These are phyloP conservation scores for Boulengeromyrus knoepffleri DNA, from an alignment of 2,113 vertebrate species.

Conservation along the genomic window DNA sequence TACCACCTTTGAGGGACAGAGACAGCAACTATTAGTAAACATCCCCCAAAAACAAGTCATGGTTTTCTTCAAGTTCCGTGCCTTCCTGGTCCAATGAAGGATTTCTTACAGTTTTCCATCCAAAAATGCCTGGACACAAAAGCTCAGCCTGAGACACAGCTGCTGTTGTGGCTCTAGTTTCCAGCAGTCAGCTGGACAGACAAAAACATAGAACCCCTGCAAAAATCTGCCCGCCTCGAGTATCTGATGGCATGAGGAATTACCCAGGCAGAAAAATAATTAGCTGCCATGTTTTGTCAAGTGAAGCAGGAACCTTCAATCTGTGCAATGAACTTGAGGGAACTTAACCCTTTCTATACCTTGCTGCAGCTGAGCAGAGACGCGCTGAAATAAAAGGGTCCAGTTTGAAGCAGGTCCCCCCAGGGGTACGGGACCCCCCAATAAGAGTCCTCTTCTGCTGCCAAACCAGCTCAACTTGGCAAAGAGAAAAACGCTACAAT, in stretches of 20 bases:
- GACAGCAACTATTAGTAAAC: not conserved
- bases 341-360: not conserved
- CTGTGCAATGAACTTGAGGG: not conserved
- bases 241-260: not conserved
- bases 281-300: not conserved
- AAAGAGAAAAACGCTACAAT: not conserved
- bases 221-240: not conserved
- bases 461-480: not conserved
- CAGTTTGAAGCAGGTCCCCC: not conserved
- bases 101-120: not conserved
- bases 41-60: not conserved
- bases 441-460: not conserved
- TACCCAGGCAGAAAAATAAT: slow-evolving; percentile 10
- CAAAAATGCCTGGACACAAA: not conserved
- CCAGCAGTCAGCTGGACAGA: not conserved
- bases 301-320: not conserved
- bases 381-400: not conserved
- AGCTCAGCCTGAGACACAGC: not conserved
- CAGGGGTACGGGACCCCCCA: not conserved
- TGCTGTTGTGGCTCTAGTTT: not conserved
- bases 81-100: not conserved
- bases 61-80: not conserved
- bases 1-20: not conserved
- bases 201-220: not conserved
- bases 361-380: not conserved